phyloP scores from a whole-genome alignment of 2,888 invertebrate species.

The Monochamus alternatus region DNA sequence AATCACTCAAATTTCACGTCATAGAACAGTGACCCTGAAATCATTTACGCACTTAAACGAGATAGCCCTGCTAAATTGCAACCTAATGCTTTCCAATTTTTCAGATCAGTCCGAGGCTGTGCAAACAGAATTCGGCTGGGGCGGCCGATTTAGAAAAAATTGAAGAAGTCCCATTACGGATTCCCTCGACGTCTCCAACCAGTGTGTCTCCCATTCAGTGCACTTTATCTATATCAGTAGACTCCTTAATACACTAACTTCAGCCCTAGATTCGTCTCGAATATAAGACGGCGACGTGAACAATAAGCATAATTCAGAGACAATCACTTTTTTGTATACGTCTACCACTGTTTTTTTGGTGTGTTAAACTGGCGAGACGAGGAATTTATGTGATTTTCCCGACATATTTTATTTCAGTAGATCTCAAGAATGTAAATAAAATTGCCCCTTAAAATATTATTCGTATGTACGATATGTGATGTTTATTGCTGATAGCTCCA shows the following conservation, averaged over 20 bases:
- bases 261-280: slow-evolving; percentile 18
- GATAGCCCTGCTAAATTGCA: slow-evolving; percentile 18
- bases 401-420: too few relatives aligned
- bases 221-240: slow-evolving; percentile 68
- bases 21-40: not conserved
- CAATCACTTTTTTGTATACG: slow-evolving; percentile 55
- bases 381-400: not conserved
- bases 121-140: slow-evolving; percentile 81
- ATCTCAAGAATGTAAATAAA: too few relatives aligned
- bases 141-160: slow-evolving; percentile 81
- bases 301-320: slow-evolving; percentile 56
- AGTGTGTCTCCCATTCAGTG: slow-evolving; percentile 64
- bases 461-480: too few relatives aligned
- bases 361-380: slow-evolving; percentile 16
- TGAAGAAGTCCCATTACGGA: slow-evolving; percentile 75
- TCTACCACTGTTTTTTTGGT: slow-evolving; percentile 10
- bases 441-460: too few relatives aligned
- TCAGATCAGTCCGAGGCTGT: slow-evolving; percentile 71
- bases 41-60: not conserved
- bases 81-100: slow-evolving; percentile 39
- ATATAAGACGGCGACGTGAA: slow-evolving; percentile 46
- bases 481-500: too few relatives aligned
- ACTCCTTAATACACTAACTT: slow-evolving; percentile 66
- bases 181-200: slow-evolving; percentile 64
- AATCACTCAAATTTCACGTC: too few relatives aligned